Base-by-base conservation (phyloP, 2,113 vertebrate species). In the Cheilinus undulatus region DNA sequence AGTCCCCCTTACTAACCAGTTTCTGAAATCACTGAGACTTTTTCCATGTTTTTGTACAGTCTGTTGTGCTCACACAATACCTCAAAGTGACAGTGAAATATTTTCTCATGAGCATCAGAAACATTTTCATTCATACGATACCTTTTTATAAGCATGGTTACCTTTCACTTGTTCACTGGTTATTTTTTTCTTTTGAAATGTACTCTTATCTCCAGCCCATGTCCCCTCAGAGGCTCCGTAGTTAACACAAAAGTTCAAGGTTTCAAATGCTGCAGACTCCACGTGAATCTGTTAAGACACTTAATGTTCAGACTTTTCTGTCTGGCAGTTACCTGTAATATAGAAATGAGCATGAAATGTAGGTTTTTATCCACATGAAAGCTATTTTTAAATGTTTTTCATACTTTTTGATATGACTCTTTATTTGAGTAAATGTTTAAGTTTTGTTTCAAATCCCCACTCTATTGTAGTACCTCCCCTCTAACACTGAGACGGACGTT, bases 291-390 rank as follows among this genome's bases (percentile, higher is more conserved):
- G 1, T 58, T 19, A 51, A 76, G 51, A 80, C 46, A 28, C 14
- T 38, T 52, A 11, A 66, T 68, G 58, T 27, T 62, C 26, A 50
- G n/a, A 2, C 2, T 26, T n/a, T 58, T 53, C 38, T 68, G 20
- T 66, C 69, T 77, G 70, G 70, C 75, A 84, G 76, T 75, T 83
- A 80, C 83, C 63, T 85, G 63, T 79, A 53, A 63, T 36, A 61
- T 49, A 51, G 34, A 49, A 53, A 48, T 60, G 58, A 65, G 74
- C 70, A 75, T 76, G 78, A 84, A 53, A 82, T 73, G 61, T 59
- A 20, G 27, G 22, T 73, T 73, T 70, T n/a, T 23, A 69, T 46
- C 46, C 30, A 45, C 19, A 64, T 66, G 61, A 78, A 22, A 26
- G 27, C 20, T 53, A 10, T 48, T 42, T 50, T 30, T 36, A 34